phyloP scores from a whole-genome alignment of 1,140 invertebrate genomes.

The Thrips palmi region DNA sequence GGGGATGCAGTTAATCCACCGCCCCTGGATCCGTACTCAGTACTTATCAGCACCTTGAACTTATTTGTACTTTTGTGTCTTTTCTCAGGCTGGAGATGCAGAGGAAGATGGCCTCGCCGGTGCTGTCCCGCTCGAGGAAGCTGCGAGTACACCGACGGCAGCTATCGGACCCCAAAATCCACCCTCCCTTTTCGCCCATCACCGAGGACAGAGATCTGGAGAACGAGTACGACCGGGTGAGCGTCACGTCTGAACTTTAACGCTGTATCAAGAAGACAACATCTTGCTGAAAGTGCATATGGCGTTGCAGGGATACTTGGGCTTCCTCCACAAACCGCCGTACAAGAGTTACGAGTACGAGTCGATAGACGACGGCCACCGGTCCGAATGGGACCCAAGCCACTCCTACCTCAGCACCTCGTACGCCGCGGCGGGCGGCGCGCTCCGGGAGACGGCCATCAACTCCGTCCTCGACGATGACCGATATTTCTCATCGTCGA shows the following conservation, averaged over 20 bases:
- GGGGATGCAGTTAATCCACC: too few relatives aligned
- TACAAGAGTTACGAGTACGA: conserved; percentile 31
- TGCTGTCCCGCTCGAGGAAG: conserved; percentile 22
- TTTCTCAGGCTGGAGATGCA: conserved; percentile 18
- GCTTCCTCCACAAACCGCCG: conserved; percentile 19
- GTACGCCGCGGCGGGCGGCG: conserved; percentile 21
- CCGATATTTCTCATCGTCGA: conserved; percentile 17
- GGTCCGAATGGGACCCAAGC: conserved; percentile 22
- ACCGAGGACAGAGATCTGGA: conserved; percentile 32
- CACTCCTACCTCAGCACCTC: conserved; percentile 22
- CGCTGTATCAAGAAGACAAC: too few relatives aligned
- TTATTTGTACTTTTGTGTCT: too few relatives aligned
- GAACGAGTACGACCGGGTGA: conserved; percentile 22
- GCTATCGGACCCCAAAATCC: conserved; percentile 30
- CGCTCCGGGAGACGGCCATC: conserved; percentile 27
- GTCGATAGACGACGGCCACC: conserved; percentile 24
- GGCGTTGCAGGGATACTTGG: conserved; percentile 17
- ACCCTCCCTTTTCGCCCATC: conserved; percentile 31
- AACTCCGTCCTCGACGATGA: conserved; percentile 23
- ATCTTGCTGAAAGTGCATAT: too few relatives aligned
- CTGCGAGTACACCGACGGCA: conserved; percentile 28
- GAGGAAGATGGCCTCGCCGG: conserved; percentile 17
- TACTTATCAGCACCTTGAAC: too few relatives aligned
- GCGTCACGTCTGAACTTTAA: conserved; percentile 12
- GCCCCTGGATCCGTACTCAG: too few relatives aligned